phyloP scores from a whole-genome alignment of 2,888 invertebrate genomes.

The Parnassius mnemosyne region DNA sequence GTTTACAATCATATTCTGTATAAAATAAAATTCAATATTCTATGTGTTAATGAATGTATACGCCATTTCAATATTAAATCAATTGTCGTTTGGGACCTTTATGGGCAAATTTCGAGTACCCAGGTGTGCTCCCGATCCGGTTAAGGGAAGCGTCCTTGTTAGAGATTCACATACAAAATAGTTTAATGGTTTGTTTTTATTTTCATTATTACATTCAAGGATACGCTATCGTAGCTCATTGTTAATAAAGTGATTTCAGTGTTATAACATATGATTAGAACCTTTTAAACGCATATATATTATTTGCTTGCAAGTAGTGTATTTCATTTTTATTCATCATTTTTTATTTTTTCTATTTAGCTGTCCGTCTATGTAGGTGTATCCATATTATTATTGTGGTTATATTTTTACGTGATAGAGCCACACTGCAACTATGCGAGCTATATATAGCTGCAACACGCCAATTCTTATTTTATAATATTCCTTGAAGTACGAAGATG shows the following conservation, averaged over 20 bases:
- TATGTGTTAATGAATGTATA: constrained; percentile 36
- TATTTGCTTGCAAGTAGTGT: no score
- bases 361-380: no score
- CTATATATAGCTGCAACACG: no score
- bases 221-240: constrained; percentile 68
- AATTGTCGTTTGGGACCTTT: constrained; percentile 76
- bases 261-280: constrained; percentile 38
- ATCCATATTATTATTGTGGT: no score
- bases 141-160: constrained; percentile 80
- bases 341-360: no score
- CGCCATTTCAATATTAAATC: constrained; percentile 37
- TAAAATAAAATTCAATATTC: constrained; percentile 34
- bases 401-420: no score
- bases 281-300: constrained; percentile 34
- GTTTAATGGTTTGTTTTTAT: constrained; percentile 81
- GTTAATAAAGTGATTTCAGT: constrained; percentile 62
- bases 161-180: constrained; percentile 77
- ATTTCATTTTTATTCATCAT: no score
- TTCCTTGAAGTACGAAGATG: no score
- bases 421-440: no score
- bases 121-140: constrained; percentile 81
- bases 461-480: no score
- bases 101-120: constrained; percentile 76
- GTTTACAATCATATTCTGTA: constrained; percentile 39
- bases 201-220: constrained; percentile 73